Evolutionary conservation across 1,140 invertebrate genomes (phyloP).

Genomic region (Branchinecta lynchi): DNA sequence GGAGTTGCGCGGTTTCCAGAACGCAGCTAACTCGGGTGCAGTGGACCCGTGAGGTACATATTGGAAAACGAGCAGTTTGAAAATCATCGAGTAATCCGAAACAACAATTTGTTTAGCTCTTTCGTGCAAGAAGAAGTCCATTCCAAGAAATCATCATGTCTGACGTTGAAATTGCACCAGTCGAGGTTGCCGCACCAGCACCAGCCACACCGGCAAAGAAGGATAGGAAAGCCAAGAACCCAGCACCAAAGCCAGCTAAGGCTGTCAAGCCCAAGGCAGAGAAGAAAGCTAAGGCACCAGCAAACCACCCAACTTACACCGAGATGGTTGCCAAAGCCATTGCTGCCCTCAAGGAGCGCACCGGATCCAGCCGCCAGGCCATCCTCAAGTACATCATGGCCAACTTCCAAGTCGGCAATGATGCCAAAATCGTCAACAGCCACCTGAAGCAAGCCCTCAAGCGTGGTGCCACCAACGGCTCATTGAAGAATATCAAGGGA

Average conservation of each 20-base stretch:
- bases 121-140: too few species aligned
- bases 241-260: not conserved
- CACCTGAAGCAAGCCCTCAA: constrained; percentile 42
- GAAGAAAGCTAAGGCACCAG: constrained; percentile 17
- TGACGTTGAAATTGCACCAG: too few species aligned
- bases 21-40: too few species aligned
- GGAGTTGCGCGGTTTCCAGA: too few species aligned
- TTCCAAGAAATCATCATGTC: too few species aligned
- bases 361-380: constrained; percentile 42
- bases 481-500: constrained; percentile 27
- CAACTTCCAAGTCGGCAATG: constrained; percentile 41
- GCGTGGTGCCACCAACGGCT: constrained; percentile 37
- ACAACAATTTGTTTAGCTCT: not conserved
- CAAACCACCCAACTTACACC: constrained; percentile 28
- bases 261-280: constrained; percentile 15
- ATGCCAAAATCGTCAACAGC: constrained; percentile 39
- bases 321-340: constrained; percentile 40
- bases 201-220: too few species aligned
- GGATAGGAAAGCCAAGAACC: too few species aligned
- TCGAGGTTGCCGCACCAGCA: too few species aligned
- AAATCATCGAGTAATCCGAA: not conserved
- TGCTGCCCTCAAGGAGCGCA: constrained; percentile 40
- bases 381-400: constrained; percentile 46
- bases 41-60: too few species aligned
- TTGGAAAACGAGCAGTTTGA: too few species aligned